Conservation (phyloP, 1,140 invertebrate species). For the Solen grandis region DNA sequence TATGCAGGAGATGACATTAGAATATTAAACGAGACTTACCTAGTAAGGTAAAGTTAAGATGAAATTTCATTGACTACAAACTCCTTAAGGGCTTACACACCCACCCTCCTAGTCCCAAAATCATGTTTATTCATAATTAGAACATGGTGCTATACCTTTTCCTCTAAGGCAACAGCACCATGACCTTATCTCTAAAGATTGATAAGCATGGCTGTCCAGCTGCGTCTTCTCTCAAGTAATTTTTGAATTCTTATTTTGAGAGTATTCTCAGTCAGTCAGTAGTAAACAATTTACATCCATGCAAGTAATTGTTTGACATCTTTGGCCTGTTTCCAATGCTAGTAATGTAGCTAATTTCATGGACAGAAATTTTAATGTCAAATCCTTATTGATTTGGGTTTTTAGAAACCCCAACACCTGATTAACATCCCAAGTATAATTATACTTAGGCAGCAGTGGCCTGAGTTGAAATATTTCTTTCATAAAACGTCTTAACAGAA, state of each 20-base stretch:
- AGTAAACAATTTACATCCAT: background rate
- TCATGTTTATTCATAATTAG: no score
- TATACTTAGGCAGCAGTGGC: constrained; percentile 27
- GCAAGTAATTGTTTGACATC: background rate
- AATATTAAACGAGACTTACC: no score
- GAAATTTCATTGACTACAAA: no score
- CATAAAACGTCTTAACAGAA: constrained; percentile 11
- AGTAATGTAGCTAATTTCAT: background rate
- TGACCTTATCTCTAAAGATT: no score
- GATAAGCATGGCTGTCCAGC: no score
- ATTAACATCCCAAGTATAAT: constrained; percentile 34
- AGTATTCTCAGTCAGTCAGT: background rate
- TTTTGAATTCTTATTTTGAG: background rate
- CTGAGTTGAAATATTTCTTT: constrained; percentile 35
- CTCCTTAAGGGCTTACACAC: no score
- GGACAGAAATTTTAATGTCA: background rate
- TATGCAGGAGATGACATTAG: no score
- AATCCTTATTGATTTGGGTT: background rate
- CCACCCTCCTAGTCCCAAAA: no score
- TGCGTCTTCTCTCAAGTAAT: background rate
- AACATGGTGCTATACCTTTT: no score
- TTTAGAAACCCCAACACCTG: constrained; percentile 16
- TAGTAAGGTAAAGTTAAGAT: no score
- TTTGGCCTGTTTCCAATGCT: background rate
- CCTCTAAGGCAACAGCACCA: no score